These are phyloP conservation scores for Mesembrinibis cayennensis DNA, from an alignment of 2,113 vertebrate genomes.

Conservation along the genomic window DNA sequence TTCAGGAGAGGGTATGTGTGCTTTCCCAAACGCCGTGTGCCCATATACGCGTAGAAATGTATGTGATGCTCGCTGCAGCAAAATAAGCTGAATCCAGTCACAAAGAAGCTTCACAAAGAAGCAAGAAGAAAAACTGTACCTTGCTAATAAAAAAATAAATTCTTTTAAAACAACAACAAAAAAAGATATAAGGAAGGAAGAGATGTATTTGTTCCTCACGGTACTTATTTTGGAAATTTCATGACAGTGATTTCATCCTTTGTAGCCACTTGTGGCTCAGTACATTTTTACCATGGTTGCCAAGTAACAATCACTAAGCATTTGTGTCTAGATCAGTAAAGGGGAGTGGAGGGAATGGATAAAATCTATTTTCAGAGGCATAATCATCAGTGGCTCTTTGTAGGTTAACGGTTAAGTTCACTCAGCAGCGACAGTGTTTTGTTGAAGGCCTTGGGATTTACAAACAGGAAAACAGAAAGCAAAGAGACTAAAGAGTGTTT, in stretches of 20 bases:
- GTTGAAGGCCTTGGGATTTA: slow-evolving; percentile 29
- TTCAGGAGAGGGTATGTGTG: neutral
- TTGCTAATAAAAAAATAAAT: neutral
- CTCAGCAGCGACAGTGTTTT: neutral
- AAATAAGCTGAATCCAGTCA: neutral
- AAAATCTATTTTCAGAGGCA: slow-evolving; percentile 58
- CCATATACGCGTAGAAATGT: rapidly evolving
- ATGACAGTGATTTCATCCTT: slow-evolving; percentile 58
- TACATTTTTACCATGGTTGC: slow-evolving; percentile 65
- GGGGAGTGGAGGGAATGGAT: slow-evolving; percentile 26
- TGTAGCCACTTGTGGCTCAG: slow-evolving; percentile 56
- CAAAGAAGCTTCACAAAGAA: neutral
- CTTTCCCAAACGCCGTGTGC: neutral
- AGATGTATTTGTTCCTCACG: slow-evolving; percentile 6
- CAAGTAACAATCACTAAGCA: slow-evolving; percentile 65
- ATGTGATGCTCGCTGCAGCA: neutral
- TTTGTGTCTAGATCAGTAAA: slow-evolving; percentile 53
- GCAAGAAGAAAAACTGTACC: neutral
- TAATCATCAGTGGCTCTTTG: neutral
- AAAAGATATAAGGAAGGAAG: neutral
- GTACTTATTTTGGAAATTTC: slow-evolving; percentile 55
- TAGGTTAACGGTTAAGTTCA: slow-evolving; percentile 35
- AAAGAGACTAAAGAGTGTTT: neutral
- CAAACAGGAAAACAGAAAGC: slow-evolving; percentile 17
- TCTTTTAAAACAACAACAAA: neutral